Conservation (phyloP, 2,113 vertebrate genomes). For the Crotalus viridis region DNA sequence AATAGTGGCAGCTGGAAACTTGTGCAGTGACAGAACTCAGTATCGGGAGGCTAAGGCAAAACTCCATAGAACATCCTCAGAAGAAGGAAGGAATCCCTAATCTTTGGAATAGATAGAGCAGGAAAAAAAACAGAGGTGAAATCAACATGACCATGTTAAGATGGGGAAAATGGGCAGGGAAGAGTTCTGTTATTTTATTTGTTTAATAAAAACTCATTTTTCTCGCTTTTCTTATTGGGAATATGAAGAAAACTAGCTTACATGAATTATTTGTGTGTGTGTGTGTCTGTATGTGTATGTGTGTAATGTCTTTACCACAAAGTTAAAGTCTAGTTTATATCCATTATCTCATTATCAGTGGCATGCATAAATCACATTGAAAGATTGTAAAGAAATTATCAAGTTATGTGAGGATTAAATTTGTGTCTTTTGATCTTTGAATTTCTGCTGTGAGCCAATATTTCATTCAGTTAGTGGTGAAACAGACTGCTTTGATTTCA, state of each 20-base stretch:
- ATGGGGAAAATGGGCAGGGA: not conserved
- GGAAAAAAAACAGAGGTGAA: not conserved
- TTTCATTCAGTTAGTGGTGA: not conserved
- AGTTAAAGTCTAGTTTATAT: not conserved
- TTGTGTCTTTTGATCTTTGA: not conserved
- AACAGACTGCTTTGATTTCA: not conserved
- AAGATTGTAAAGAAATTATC: not conserved
- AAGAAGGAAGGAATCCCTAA: not conserved
- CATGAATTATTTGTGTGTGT: not conserved
- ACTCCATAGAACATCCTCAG: not conserved
- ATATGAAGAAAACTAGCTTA: not conserved
- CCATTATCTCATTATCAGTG: not conserved
- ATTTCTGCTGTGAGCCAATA: not conserved
- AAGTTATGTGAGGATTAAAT: not conserved
- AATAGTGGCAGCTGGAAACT: not conserved
- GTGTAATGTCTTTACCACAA: not conserved
- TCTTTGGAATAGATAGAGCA: not conserved
- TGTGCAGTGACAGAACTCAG: not conserved
- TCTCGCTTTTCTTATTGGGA: not conserved
- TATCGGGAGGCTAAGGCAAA: not conserved
- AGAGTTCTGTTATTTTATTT: not conserved
- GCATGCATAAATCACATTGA: not conserved
- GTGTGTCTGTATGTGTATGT: not conserved
- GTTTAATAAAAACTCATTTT: not conserved
- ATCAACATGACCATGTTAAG: not conserved